These are phyloP conservation scores for Phyllotis vaccarum DNA, from an alignment of 2,797 vertebrate species.

Conservation along the genomic window DNA sequence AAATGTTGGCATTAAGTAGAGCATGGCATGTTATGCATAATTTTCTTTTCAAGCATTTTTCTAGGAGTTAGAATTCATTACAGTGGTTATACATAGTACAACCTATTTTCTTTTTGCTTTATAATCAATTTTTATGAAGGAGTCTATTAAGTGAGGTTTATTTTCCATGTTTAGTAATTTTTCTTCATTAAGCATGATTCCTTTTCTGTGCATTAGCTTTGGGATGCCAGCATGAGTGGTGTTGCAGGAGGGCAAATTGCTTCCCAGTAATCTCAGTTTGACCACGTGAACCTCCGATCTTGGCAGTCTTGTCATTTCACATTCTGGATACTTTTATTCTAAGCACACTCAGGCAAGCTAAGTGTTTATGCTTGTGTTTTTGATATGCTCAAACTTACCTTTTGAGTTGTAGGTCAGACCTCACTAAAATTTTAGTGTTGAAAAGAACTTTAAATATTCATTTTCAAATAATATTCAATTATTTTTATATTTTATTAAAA, in stretches of 20 bases:
- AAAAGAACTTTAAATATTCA: not conserved
- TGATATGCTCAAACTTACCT: not conserved
- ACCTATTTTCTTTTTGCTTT: constrained; percentile 40
- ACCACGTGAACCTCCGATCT: not conserved
- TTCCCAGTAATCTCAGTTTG: constrained; percentile 50
- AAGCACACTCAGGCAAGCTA: not conserved
- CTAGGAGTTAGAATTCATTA: constrained; percentile 65
- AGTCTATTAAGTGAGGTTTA: constrained; percentile 40
- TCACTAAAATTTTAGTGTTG: not conserved
- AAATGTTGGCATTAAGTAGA: no score
- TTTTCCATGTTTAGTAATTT: constrained; percentile 65
- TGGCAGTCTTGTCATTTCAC: not conserved
- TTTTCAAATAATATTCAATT: not conserved
- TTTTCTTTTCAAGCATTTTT: constrained; percentile 74
- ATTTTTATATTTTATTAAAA: not conserved
- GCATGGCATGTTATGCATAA: constrained; percentile 45
- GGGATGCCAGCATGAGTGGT: not conserved
- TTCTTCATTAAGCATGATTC: constrained; percentile 39
- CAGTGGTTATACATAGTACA: constrained; percentile 34
- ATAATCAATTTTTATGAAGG: constrained; percentile 59
- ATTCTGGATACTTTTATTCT: not conserved
- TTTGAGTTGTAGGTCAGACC: not conserved
- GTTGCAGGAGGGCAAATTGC: constrained; percentile 5
- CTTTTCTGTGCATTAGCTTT: constrained; percentile 44
- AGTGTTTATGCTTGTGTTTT: not conserved